Conservation (phyloP, 1,140 invertebrate species). For the Lepidurus couesii region DNA sequence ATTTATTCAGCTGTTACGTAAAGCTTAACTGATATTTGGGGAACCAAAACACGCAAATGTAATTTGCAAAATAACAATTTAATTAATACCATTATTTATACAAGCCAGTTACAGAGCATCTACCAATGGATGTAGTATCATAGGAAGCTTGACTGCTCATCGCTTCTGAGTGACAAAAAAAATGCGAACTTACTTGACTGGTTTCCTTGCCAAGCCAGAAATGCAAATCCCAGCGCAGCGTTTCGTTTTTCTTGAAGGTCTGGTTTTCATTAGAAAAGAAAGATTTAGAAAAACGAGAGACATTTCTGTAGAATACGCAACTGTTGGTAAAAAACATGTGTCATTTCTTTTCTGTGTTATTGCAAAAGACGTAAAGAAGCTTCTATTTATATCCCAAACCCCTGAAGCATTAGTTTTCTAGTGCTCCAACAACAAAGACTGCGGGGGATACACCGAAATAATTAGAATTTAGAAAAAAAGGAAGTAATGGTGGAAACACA, state of each 20-base stretch:
- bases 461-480: conserved; percentile 14
- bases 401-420: not conserved
- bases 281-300: not conserved
- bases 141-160: not conserved
- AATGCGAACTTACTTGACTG: conserved; percentile 52
- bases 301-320: not conserved
- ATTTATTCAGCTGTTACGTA: no score
- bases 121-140: no score
- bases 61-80: no score
- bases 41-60: no score
- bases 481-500: conserved; percentile 29
- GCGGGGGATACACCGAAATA: conserved; percentile 17
- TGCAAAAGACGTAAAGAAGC: not conserved
- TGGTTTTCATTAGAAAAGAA: conserved; percentile 39
- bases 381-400: not conserved
- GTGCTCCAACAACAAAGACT: not conserved
- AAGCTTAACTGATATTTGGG: no score
- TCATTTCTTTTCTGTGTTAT: not conserved
- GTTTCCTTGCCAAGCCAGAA: conserved; percentile 84
- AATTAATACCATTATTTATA: no score
- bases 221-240: conserved; percentile 72
- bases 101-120: no score
- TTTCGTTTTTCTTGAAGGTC: conserved; percentile 52
- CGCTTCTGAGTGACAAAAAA: not conserved
- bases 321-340: not conserved